Evolutionary conservation across 2,888 invertebrate species (phyloP).

Genomic region (Orthosia gothica): DNA sequence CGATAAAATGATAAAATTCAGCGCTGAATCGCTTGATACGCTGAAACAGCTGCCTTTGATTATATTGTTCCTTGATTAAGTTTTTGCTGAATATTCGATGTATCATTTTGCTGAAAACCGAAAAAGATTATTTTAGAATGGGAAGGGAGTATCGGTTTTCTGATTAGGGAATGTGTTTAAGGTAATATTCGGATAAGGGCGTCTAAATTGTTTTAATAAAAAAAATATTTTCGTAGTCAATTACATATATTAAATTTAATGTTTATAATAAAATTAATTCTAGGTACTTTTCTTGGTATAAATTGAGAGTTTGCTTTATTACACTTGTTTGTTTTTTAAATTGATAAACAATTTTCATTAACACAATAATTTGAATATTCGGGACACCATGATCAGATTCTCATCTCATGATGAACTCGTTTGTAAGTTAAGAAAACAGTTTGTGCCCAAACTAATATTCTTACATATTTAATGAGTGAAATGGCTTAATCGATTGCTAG

Average conservation of each 20-base stretch:
- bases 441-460: neutral
- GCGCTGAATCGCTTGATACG: conserved; percentile 40
- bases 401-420: too few species aligned
- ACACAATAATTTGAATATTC: too few species aligned
- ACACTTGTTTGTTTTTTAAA: too few species aligned
- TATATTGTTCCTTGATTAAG: conserved; percentile 54
- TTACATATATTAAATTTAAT: neutral
- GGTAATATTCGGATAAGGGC: neutral
- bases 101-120: conserved; percentile 25
- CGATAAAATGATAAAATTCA: conserved; percentile 58
- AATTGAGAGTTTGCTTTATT: neutral
- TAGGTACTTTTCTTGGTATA: neutral
- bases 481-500: conserved; percentile 1
- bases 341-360: too few species aligned
- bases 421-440: too few species aligned
- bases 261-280: neutral
- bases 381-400: too few species aligned
- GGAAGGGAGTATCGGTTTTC: conserved; percentile 5
- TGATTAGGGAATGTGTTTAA: neutral
- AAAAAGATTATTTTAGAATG: conserved; percentile 20
- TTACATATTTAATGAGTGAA: conserved; percentile 7
- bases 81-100: conserved; percentile 36
- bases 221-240: neutral
- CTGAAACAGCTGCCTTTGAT: conserved; percentile 54
- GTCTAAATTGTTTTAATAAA: neutral